Base-by-base conservation (phyloP, 2,797 vertebrate species). In the Mormyrops attenuatus region DNA sequence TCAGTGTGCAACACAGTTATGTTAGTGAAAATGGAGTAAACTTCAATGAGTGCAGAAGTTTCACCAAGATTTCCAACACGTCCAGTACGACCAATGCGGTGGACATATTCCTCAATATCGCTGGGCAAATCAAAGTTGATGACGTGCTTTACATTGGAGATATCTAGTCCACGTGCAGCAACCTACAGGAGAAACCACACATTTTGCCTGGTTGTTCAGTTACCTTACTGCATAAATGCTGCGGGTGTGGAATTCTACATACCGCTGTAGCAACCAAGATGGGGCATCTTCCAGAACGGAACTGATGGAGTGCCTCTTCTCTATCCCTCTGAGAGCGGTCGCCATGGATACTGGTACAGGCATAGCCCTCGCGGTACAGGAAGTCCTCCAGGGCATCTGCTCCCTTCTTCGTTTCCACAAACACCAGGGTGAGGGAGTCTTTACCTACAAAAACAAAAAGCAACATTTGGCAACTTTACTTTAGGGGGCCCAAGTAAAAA, bases 121-220 rank as follows among this genome's bases (percentile, higher is more conserved):
- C 98, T 99, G 1, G 98, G 98, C 90, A 99, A 95, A 92, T 99
- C 98, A 0, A 99, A 99, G 94, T 99, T 99, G 91, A 99, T 99
- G 44, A 99, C 98, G 0, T 99, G 98, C 90, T 99, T 99, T 87
- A 99, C 98, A 53, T 99, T 98, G 93, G 97, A 97, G 92, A 97
- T 97, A 92, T 97, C 96, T 91, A 99, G 94, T 93, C 98, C 97
- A 92, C 97, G 96, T 92, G 98, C 98, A 89, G 98, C 98, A 91
- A 99, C 98, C 98, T 99, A 92, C 52, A 87, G 0, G 44, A 53
- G 49, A 77, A 47, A 49, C 38, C 20, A n/a, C 38, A 88, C 49
- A 41, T 87, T 88, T 63, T 41, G 38, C 87, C 53, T 88, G 52
- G 53, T 22, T 88, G 87, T 60, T n/a, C 55, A 87, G 52, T 41